Evolutionary conservation across 2,113 vertebrate genomes (phyloP), one percentile per base, ranked within the genome.

Genomic region (Stomatorhinus ivindoensis): DNA sequence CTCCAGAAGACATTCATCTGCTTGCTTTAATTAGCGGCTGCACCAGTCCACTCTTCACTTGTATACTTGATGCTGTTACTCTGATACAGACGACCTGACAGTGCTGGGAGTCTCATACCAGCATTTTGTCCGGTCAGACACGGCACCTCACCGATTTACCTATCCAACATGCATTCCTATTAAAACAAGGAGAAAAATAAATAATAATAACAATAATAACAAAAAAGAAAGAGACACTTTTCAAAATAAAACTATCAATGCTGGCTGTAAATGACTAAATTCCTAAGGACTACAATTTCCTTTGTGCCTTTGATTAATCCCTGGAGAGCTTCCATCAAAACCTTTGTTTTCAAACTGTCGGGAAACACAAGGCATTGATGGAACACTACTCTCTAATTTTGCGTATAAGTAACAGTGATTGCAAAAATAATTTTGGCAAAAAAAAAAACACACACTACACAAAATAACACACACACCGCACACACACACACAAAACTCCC

Each of bases 21-120:
- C 93, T 92, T 92, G 92, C 93, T 94, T 82, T 94, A 95, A 95
- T 95, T 95, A 95, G 93, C 93, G 92, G 90, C 90, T 92, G 89
- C 91, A 91, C 92, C 87, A 91, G 94, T 92, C 92, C 31, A 93
- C 92, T 93, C 93, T 93, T 92, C 92, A 91, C 69, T 89, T 87
- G 42, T 89, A 86, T 90, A 86, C 93, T 93, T 91, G 92, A 94
- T 93, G 94, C 91, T 93, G 93, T 91, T 94, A 88, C 88, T 93
- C 92, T 91, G 92, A 93, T 90, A 92, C 92, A 93, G 91, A 92
- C 93, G 89, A 91, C 91, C 92, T 84, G 91, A 88, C 89, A 89
- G 92, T 80, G 2, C 35, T 42, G 35, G 6, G 73, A 35, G 31
- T 42, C 73, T 19, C 4, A 2, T 35, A 19, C 69, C 92, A 91